Base-by-base conservation (phyloP, 2,888 invertebrate genomes). In the Syrista parreyssii region DNA sequence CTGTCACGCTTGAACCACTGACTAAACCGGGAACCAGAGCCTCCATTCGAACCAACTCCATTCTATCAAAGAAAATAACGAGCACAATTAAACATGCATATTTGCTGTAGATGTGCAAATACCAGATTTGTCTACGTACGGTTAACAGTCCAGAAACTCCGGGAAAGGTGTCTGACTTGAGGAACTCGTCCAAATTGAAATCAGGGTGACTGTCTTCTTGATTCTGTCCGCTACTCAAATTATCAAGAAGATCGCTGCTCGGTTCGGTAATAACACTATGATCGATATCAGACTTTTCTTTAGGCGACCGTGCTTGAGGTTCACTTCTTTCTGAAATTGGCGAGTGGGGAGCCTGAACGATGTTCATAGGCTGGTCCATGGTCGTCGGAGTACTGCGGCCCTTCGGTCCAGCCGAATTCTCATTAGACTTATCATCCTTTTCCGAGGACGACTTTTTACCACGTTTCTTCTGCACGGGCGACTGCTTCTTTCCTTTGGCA, bases 131-230 rank as follows among this genome's bases (percentile, higher is more conserved):
- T 32, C 74, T 68, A 89, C 93, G 92, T 90, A 96, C 96, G 84
- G 95, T 94, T 35, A 96, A 92, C 75, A 96, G 92, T 75, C 95
- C 95, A 73, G 96, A 95, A 81, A 96, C 93, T 76, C 95, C 95
- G 33, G 96, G 95, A 86, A 97, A 94, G 79, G 94, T 93, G 88
- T 97, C 97, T 85, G 95, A 94, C 88, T 96, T 96, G 83, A 98
- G 94, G 89, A 97, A 96, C 83, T 96, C 97, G 87, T 97, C 97
- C 82, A 98, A 94, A 92, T 96, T 97, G 90, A 97, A 96, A 85
- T 95, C 93, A 15, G 87, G 82, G 74, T 85, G 86, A 34, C 79
- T 81, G 55, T 11, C 83, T 68, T 76, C 84, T 76, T 84, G 79
- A 23, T 73, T 74, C 40, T 84, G 86, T 78, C 87, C 88, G 33